phyloP scores from a whole-genome alignment of 2,113 vertebrate genomes.

The Limnothrissa miodon region DNA sequence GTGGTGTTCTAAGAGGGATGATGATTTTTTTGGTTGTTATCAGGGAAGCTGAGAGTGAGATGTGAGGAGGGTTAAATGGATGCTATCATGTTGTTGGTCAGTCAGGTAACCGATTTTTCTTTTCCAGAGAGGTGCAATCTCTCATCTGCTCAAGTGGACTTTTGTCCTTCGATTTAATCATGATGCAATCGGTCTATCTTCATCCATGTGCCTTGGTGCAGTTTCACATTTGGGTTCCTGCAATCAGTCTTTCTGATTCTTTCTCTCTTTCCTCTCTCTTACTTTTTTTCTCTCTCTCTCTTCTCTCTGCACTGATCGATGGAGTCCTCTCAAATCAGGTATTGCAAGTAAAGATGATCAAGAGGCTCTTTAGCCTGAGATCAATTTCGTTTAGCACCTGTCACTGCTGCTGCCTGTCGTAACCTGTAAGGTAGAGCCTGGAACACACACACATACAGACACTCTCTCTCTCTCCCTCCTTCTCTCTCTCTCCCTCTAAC shows the following conservation, averaged over 20 bases:
- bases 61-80: not conserved
- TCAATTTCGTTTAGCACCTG: slow-evolving; percentile 15
- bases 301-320: slow-evolving; percentile 13
- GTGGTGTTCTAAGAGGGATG: not conserved
- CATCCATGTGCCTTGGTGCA: not conserved
- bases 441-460: not conserved
- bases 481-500: slow-evolving; percentile 5
- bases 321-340: not conserved
- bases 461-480: not conserved
- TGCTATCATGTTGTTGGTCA: not conserved
- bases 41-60: not conserved
- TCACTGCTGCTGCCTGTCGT: not conserved
- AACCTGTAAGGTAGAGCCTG: not conserved
- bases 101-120: not conserved
- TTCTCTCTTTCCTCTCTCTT: not conserved
- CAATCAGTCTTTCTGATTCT: not conserved
- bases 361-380: slow-evolving; percentile 19
- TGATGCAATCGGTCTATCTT: not conserved
- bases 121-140: not conserved
- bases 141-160: not conserved
- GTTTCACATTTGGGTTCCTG: not conserved
- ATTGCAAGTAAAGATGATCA: not conserved
- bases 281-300: slow-evolving; percentile 16
- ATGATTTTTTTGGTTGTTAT: not conserved
- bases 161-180: not conserved